Conservation (phyloP, 2,113 vertebrate genomes). For the Grammomys surdaster region DNA sequence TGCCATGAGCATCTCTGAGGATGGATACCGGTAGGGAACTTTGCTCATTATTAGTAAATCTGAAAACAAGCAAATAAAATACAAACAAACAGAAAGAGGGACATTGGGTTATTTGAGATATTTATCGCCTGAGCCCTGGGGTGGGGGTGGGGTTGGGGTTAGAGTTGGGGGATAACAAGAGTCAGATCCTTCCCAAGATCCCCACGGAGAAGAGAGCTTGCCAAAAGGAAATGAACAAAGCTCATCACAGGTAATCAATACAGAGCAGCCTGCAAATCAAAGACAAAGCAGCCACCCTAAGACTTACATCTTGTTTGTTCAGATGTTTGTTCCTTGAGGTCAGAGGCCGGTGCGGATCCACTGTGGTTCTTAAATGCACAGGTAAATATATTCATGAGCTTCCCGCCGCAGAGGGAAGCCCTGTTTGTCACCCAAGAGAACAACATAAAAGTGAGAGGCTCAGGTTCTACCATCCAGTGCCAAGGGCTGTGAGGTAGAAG, state of each 20-base stretch:
- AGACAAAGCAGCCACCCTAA: constrained; percentile 57
- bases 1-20: background rate
- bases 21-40: fast-evolving
- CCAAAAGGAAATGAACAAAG: constrained; percentile 70
- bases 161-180: background rate
- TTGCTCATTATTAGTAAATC: background rate
- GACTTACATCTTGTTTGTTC: constrained; percentile 64
- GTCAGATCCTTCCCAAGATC: constrained; percentile 24
- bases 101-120: background rate
- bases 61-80: background rate
- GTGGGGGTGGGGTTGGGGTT: too few species aligned
- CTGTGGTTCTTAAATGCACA: constrained; percentile 24
- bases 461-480: background rate
- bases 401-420: fast-evolving
- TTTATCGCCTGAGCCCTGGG: background rate
- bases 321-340: constrained; percentile 51
- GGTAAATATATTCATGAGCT: constrained; percentile 54
- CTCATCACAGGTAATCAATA: constrained; percentile 73
- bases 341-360: background rate
- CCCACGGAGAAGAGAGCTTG: constrained; percentile 30
- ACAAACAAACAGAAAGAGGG: background rate
- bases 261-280: constrained; percentile 73
- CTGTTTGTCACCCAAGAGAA: background rate
- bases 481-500: background rate
- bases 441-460: background rate